Conservation (phyloP, 2,797 vertebrate species). For the Clarias laeviceps region DNA sequence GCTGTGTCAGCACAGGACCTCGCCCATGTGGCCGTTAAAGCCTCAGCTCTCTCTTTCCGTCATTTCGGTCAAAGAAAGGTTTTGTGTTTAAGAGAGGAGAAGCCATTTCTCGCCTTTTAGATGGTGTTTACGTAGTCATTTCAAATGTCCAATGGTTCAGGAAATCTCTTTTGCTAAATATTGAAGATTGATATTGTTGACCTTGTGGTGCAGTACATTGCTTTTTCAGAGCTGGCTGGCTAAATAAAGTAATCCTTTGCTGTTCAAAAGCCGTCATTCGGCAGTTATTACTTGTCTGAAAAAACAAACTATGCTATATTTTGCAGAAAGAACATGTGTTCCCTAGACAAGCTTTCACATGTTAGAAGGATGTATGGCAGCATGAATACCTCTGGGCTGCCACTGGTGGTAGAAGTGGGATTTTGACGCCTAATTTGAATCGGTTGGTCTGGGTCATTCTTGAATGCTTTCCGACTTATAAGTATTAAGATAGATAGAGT, state of each 20-base stretch:
- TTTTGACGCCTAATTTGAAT: conserved; percentile 20
- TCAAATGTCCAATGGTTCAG: conserved; percentile 1
- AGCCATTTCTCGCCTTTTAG: not conserved
- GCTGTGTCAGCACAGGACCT: conserved; percentile 45
- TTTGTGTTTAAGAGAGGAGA: conserved; percentile 10
- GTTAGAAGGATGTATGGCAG: not conserved
- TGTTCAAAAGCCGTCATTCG: conserved; percentile 3
- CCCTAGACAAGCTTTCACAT: not conserved
- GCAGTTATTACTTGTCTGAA: conserved; percentile 20
- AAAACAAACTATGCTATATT: not conserved
- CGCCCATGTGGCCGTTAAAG: conserved; percentile 35
- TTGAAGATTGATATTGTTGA: not conserved
- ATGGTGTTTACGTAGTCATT: not conserved
- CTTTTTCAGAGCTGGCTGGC: conserved; percentile 1
- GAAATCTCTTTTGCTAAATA: conserved; percentile 9
- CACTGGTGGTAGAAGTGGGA: conserved; percentile 12
- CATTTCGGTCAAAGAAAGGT: conserved; percentile 15
- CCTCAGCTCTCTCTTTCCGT: conserved; percentile 5
- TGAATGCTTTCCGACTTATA: conserved; percentile 6
- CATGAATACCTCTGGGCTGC: not conserved
- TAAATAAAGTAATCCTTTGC: conserved; percentile 20
- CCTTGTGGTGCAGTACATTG: not conserved
- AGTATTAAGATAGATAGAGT: not conserved
- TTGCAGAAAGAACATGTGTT: not conserved
- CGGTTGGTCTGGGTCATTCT: conserved; percentile 18